Conservation (phyloP, 2,888 invertebrate species). For the Sarcophaga caerulescens region DNA sequence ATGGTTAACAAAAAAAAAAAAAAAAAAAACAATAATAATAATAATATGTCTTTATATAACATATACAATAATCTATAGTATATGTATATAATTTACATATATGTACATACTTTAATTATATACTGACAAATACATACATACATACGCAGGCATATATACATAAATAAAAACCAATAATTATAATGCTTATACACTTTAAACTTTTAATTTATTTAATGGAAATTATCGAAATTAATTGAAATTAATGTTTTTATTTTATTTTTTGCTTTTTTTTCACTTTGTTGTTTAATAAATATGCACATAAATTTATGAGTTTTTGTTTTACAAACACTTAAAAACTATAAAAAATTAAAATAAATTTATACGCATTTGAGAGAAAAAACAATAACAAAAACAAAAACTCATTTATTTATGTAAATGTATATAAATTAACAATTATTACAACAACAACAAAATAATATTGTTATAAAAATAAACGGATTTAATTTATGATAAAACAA, state of each 20-base stretch:
- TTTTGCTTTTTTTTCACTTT: background rate
- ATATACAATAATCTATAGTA: no score
- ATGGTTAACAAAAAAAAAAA: slow-evolving; percentile 35
- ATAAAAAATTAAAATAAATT: slow-evolving; percentile 1
- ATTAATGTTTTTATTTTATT: slow-evolving; percentile 61
- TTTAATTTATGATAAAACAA: slow-evolving; percentile 20
- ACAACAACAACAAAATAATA: slow-evolving; percentile 19
- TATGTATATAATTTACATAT: background rate
- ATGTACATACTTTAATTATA: background rate
- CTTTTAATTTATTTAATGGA: slow-evolving; percentile 67
- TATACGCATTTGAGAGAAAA: background rate
- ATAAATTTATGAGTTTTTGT: slow-evolving; percentile 53
- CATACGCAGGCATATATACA: slow-evolving; percentile 10
- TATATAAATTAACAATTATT: slow-evolving; percentile 44
- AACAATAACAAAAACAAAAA: slow-evolving; percentile 19
- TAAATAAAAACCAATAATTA: slow-evolving; percentile 67
- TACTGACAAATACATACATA: background rate
- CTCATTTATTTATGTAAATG: slow-evolving; percentile 9
- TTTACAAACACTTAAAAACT: slow-evolving; percentile 45
- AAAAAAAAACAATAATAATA: slow-evolving; percentile 7
- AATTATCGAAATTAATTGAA: slow-evolving; percentile 70
- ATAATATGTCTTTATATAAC: background rate
- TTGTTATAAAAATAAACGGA: background rate
- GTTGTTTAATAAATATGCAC: slow-evolving; percentile 48
- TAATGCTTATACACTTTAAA: slow-evolving; percentile 67